Conservation (phyloP, 2,888 invertebrate genomes). For the Chrysina gloriosa region DNA sequence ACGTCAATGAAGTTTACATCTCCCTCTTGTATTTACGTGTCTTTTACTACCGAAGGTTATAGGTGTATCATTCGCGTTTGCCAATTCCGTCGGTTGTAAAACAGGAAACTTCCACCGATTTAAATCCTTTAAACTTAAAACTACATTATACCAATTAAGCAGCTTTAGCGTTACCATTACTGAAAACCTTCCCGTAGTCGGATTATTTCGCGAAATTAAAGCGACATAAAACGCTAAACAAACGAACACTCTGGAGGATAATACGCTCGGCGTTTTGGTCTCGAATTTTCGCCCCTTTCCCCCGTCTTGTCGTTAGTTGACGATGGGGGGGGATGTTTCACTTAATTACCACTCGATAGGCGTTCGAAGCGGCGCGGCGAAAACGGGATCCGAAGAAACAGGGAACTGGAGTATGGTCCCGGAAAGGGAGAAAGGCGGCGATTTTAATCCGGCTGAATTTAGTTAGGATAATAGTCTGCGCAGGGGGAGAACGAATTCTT, state of each 20-base stretch:
- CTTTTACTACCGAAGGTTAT: no score
- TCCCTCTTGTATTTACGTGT: no score
- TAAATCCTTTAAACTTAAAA: not conserved
- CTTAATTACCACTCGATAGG: constrained; percentile 28
- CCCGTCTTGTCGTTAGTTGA: not conserved
- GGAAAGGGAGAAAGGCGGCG: not conserved
- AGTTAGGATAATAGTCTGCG: constrained; percentile 31
- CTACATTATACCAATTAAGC: not conserved
- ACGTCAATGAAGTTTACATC: no score
- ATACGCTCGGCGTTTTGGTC: not conserved
- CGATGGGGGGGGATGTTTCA: constrained; percentile 2
- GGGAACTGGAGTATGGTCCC: no score
- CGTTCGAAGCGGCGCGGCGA: not conserved
- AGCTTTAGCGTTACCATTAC: not conserved
- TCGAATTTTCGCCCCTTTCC: not conserved
- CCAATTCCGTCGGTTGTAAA: no score
- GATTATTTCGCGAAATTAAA: not conserved
- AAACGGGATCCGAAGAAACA: constrained; percentile 12
- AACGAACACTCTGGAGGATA: constrained; percentile 2
- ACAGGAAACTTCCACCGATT: no score
- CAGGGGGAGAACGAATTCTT: not conserved
- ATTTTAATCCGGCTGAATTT: constrained; percentile 31
- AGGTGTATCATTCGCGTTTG: no score
- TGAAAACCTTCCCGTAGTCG: not conserved
- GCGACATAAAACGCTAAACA: constrained; percentile 18